These are phyloP conservation scores for Typhlomys cinereus DNA, from an alignment of 2,113 vertebrate genomes.

Conservation along the genomic window DNA sequence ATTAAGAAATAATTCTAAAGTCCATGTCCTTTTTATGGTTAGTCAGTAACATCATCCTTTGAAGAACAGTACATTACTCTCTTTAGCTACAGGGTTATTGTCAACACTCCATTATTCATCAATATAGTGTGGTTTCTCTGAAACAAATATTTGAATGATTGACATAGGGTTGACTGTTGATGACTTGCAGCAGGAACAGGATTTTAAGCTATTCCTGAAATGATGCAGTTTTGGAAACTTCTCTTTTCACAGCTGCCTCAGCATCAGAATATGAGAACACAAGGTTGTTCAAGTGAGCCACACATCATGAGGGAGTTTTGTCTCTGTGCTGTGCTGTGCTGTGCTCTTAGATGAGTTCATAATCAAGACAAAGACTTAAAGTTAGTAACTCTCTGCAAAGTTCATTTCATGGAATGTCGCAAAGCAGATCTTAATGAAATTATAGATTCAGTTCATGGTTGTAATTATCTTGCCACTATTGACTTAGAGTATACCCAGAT, in stretches of 20 bases:
- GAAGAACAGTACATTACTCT: constrained; percentile 17
- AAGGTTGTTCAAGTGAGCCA: neutral
- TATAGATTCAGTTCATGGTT: neutral
- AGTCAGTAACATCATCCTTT: neutral
- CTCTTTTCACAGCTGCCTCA: neutral
- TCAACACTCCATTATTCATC: constrained; percentile 43
- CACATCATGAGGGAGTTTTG: neutral
- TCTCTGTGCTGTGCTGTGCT: neutral
- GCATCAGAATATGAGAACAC: neutral
- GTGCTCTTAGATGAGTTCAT: neutral
- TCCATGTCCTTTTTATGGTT: neutral
- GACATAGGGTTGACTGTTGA: neutral
- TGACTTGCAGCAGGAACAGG: neutral
- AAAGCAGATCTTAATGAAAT: neutral
- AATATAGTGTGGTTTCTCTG: neutral
- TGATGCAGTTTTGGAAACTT: constrained; percentile 17
- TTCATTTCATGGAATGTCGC: neutral
- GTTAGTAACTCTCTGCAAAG: neutral
- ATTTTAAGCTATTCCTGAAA: constrained; percentile 21
- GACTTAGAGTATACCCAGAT: neutral
- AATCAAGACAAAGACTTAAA: neutral
- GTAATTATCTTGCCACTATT: neutral
- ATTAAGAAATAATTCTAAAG: constrained; percentile 49
- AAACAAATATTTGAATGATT: constrained; percentile 63
- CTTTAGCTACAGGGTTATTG: constrained; percentile 49